Percentiles rank a stretch among this genome's conserved stretches.
Evolutionary conservation across 2,888 invertebrate species (phyloP).

Genomic region (Agapostemon virescens): DNA sequence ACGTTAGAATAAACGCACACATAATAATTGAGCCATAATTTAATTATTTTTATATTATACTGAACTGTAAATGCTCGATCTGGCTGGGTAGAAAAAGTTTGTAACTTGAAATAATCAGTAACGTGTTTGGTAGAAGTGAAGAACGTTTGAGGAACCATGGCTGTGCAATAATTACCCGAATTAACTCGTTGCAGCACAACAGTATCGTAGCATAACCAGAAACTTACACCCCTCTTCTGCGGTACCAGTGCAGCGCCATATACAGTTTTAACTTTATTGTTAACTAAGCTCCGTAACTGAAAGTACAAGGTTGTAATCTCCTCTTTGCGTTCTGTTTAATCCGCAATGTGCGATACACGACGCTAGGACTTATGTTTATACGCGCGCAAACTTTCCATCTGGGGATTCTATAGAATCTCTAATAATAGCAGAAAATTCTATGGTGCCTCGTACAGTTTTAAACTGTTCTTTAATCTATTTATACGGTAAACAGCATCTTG

Average conservation of each 20-base stretch:
- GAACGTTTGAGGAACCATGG: background rate
- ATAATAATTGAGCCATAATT: background rate
- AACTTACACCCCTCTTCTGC: background rate
- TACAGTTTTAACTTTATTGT: conserved; percentile 26
- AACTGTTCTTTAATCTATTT: background rate
- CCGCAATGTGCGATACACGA: background rate
- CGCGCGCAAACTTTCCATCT: background rate
- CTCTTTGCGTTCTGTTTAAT: conserved; percentile 14
- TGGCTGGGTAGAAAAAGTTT: no score
- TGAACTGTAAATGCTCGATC: background rate
- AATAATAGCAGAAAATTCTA: background rate
- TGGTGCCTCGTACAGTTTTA: no score
- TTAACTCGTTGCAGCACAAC: conserved; percentile 18
- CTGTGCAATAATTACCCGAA: conserved; percentile 5
- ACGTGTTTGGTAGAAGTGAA: background rate
- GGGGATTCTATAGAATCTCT: background rate
- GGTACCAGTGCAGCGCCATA: background rate
- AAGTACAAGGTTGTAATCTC: conserved; percentile 4
- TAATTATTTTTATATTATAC: background rate
- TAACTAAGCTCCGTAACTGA: conserved; percentile 1
- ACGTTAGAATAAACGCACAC: background rate
- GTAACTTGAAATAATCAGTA: background rate
- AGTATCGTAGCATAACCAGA: conserved; percentile 11
- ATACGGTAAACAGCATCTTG: background rate
- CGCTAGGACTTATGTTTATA: background rate